Evolutionary conservation across 2,888 invertebrate genomes (phyloP), one percentile per base, ranked within the genome.

Genomic region (Macrosiphum euphorbiae): DNA sequence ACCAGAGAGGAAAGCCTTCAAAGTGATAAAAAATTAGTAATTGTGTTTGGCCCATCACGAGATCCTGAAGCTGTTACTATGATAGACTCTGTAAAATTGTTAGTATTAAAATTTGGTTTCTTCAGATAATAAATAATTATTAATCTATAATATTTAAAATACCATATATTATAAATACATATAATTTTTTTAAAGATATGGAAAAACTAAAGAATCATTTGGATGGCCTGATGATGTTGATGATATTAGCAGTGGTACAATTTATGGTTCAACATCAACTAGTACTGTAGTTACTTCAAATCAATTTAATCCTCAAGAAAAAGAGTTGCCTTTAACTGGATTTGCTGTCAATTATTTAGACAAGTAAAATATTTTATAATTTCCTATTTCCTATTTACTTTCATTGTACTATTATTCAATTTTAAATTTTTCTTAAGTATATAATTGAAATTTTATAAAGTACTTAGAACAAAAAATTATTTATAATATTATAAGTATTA

Each of bases 171-270:
- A 67, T 67, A 16, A 16, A 13, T 35, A 58, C 50, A 88, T 93
- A 8, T 44, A n/a, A 50, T n/a, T 50, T 94, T 92, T 50, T 95
- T 95, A 55, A 95, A 97, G 97, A 95, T 99, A 99, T 95, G 99
- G 99, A 1, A 99, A 99, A 96, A 98, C 98, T 2, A 99, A 99
- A 96, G 99, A 99, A 95, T 97, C 98, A 1, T 99, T 99, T 95
- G 99, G 99, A 86, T 99, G 99, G 99, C 99, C 99, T 0, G 99
- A 99, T 95, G 99, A 99, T 95, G 97, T 97, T 20, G 99, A 99
- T 95, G 99, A 99, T 94, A 96, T 96, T 58, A 95, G 89, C 20
- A 94, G 41, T 90, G 88, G 92, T 52, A 89, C 94, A 52, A 94
- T 92, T 10, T 94, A 86, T 94, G 94, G 90, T 61, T 94, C 90